Conservation (phyloP, 53 echinoderm and acorn worm genomes). For the Mesocentrotus franciscanus region DNA sequence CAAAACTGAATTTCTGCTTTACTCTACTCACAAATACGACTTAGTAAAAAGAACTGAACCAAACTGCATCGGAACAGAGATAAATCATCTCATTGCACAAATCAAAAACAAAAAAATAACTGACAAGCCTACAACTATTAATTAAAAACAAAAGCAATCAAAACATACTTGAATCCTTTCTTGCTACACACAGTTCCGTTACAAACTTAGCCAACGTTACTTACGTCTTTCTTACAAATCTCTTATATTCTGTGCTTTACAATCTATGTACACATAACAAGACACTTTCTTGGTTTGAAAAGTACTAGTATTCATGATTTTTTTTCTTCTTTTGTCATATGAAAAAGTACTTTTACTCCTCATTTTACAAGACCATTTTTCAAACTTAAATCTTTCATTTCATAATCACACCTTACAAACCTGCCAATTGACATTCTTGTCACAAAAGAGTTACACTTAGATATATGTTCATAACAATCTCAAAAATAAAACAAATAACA, state of each 20-base stretch:
- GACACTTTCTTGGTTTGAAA: conserved; percentile 50
- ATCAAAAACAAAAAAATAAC: conserved; percentile 56
- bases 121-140: conserved; percentile 26
- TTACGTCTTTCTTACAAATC: conserved; percentile 40
- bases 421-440: not conserved
- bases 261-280: conserved; percentile 58
- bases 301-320: conserved; percentile 49
- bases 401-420: conserved; percentile 23
- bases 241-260: conserved; percentile 60
- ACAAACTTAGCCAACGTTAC: conserved; percentile 10
- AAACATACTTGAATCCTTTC: not conserved
- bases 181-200: conserved; percentile 14
- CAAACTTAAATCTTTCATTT: conserved; percentile 16
- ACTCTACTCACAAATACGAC: conserved; percentile 19
- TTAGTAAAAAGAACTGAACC: conserved; percentile 16
- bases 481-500: not conserved
- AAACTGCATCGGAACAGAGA: conserved; percentile 46
- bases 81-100: conserved; percentile 53
- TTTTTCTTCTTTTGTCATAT: conserved; percentile 19
- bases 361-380: not conserved
- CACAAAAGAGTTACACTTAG: not conserved
- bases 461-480: not conserved
- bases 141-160: conserved; percentile 31
- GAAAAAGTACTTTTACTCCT: conserved; percentile 55
- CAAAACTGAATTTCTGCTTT: conserved; percentile 29